Conservation (phyloP, 2,113 vertebrate genomes). For the Rhagologus leucostigma region DNA sequence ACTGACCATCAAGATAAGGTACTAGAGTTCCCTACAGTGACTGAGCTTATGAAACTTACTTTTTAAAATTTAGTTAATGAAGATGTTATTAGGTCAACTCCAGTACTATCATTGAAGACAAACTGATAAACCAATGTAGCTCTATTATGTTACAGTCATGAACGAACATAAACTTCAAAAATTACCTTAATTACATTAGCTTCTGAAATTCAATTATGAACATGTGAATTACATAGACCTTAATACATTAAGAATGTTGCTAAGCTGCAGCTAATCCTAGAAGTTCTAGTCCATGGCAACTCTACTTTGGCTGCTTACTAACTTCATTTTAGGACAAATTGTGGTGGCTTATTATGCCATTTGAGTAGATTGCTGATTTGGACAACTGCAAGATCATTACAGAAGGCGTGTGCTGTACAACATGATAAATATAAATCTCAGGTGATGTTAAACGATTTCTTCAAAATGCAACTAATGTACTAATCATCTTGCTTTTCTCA, state of each 20-base stretch:
- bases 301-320: background rate
- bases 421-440: background rate
- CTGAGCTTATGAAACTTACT: background rate
- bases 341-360: background rate
- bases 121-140: background rate
- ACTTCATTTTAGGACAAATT: background rate
- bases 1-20: background rate
- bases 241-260: background rate
- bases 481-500: background rate
- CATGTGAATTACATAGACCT: background rate
- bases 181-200: background rate
- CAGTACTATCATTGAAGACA: background rate
- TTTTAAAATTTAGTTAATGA: background rate
- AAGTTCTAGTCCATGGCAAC: background rate
- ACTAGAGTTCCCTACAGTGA: background rate
- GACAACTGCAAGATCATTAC: background rate
- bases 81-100: background rate
- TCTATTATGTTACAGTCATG: background rate
- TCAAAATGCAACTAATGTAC: background rate
- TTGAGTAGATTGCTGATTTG: background rate
- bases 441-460: background rate
- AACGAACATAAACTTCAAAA: background rate
- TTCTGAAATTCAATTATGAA: slow-evolving; percentile 1
- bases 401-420: background rate
- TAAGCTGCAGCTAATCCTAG: background rate